Evolutionary conservation across 53 echinoderm and acorn worm species (phyloP).

Genomic region (Paelopatides confundens): DNA sequence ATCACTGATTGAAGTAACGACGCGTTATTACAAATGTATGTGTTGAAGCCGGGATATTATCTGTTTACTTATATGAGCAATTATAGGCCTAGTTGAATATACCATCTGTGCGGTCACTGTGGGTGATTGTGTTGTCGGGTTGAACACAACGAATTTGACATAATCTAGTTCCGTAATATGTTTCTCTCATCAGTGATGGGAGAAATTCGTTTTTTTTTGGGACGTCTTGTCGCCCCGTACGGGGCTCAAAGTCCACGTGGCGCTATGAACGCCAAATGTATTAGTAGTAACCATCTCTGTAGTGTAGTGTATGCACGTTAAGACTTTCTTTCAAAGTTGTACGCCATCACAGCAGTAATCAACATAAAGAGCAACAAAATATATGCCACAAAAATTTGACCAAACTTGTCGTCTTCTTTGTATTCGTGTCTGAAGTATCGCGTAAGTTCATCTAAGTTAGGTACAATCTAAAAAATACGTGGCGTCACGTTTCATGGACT

Average conservation of each 20-base stretch:
- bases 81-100: neutral
- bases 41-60: no score
- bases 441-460: no score
- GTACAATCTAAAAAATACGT: no score
- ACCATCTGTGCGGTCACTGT: neutral
- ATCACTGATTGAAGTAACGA: no score
- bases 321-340: constrained; percentile 31
- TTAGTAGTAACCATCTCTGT: constrained; percentile 37
- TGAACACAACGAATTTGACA: neutral
- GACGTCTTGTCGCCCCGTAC: neutral
- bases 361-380: constrained; percentile 45
- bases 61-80: no score
- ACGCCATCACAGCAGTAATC: constrained; percentile 44
- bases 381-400: constrained; percentile 35
- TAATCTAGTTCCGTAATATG: neutral
- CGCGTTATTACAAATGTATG: no score
- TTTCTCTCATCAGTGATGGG: neutral
- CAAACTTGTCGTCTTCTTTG: neutral
- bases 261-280: neutral
- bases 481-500: no score
- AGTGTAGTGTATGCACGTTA: constrained; percentile 45
- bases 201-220: neutral
- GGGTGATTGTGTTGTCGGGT: neutral
- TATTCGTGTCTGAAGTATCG: no score
- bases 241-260: neutral